phyloP scores from a whole-genome alignment of 2,888 invertebrate species.

The Caenorhabditis sp. region DNA sequence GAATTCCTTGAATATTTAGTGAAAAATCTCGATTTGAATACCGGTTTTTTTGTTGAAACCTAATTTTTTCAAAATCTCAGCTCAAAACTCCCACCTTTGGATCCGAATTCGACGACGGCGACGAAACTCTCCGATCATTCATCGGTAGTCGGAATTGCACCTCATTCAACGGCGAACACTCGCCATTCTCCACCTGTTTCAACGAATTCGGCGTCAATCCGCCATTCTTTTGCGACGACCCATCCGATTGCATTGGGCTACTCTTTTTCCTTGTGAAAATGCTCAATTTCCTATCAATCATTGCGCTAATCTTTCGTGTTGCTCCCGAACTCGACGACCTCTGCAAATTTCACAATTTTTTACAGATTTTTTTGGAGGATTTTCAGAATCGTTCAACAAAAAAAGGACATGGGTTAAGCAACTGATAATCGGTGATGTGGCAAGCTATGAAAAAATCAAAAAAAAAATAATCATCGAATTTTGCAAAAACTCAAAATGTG shows the following conservation, averaged over 20 bases:
- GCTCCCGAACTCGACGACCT: constrained; percentile 68
- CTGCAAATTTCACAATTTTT: constrained; percentile 36
- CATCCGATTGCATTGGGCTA: constrained; percentile 47
- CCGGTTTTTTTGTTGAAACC: too few species aligned
- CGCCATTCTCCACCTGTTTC: constrained; percentile 57
- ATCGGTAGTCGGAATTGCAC: constrained; percentile 51
- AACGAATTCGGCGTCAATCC: constrained; percentile 45
- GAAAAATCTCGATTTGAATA: too few species aligned
- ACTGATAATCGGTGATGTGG: constrained; percentile 2
- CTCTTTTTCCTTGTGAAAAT: constrained; percentile 67
- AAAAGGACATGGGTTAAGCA: background rate
- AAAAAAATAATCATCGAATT: too few species aligned
- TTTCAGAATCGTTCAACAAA: background rate
- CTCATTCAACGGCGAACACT: constrained; percentile 54
- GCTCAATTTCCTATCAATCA: constrained; percentile 70
- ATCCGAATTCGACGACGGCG: constrained; percentile 39
- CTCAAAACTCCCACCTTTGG: constrained; percentile 15
- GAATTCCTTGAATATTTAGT: too few species aligned
- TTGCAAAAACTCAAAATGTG: too few species aligned
- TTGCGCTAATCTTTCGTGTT: constrained; percentile 69
- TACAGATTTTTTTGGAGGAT: background rate
- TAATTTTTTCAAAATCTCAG: too few species aligned
- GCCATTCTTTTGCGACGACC: constrained; percentile 46
- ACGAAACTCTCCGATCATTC: constrained; percentile 43
- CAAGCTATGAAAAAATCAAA: background rate